Base-by-base conservation (phyloP, 1,140 invertebrate species). In the Calephelis virginiensis region DNA sequence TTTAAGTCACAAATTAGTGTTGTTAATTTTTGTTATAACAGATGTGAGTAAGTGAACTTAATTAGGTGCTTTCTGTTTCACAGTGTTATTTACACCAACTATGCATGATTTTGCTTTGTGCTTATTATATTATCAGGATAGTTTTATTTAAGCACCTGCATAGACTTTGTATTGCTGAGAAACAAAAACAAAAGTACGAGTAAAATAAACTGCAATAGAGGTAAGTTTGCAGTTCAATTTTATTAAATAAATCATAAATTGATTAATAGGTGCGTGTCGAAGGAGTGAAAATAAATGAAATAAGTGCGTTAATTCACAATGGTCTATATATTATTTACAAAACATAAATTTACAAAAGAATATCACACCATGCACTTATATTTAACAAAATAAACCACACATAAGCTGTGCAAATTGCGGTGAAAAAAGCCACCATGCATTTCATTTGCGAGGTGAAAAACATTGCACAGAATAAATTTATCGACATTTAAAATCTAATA, bases 291-390 rank as follows among this genome's bases (percentile, higher is more conserved):
- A 77, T 70, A 89, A 90, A 90, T 89, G 86, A 90, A 90, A 87
- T 85, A 85, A 87, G 86, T 87, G 85, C 84, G 80, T 83, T 89
- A 86, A 86, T 86, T 90, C 76, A 88, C 78, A 88, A 85, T 85
- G 81, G 75, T 75, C 74, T 85, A 78, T 86, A 84, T 83, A 86
- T 89, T 89, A 90, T 89, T 89, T 90, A 90, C 85, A 89, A 88
- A 75, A 85, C 79, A 82, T 74, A 81, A 68, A 81, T 65, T 74
- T 63, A 84, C 74, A 81, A 75, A 70, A 85, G 79, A 87, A 82
- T 82, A 88, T 84, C 86, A 90, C 88, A 89, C 88, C 89, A 91
- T 91, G 89, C 89, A 91, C 86, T 87, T 85, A 86, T 80, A 83
- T 73, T 87, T 71, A 79, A 84, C 74, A 77, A 77, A 74, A 81